Conservation (phyloP, 2,113 vertebrate species). For the Pteronura brasiliensis region DNA sequence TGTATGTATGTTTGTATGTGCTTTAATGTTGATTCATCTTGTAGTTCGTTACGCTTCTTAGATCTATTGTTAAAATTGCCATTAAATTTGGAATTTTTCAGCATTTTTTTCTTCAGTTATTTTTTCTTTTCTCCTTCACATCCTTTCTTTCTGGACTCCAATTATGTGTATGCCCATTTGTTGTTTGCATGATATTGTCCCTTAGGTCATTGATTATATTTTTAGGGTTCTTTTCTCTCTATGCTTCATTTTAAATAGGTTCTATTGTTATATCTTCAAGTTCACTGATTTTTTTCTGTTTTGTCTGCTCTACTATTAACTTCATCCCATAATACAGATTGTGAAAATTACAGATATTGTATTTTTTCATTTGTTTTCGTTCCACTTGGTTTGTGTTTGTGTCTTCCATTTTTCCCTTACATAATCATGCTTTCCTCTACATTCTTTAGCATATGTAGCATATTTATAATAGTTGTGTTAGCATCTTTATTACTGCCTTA, state of each 20-base stretch:
- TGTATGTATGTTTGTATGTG: not conserved
- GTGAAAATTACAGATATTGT: not conserved
- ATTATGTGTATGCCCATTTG: not conserved
- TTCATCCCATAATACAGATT: not conserved
- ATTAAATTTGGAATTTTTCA: not conserved
- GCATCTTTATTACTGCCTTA: not conserved
- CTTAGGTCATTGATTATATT: not conserved
- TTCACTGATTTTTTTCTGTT: not conserved
- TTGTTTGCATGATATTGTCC: not conserved
- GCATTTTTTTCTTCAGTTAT: not conserved
- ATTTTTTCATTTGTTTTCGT: not conserved
- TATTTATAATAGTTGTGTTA: not conserved
- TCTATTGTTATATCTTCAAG: not conserved
- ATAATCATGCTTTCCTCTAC: not conserved
- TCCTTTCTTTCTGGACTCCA: not conserved
- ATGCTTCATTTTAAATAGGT: not conserved
- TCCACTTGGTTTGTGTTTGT: not conserved
- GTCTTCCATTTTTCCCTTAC: not conserved
- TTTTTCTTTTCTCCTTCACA: not conserved
- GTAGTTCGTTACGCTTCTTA: not conserved
- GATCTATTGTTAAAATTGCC: not conserved
- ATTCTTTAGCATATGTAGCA: not conserved
- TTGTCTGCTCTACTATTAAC: not conserved
- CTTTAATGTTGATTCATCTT: not conserved
- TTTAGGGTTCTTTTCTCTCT: not conserved